Conservation (phyloP, 2,888 invertebrate genomes). For the Hirudinaria manillensis region DNA sequence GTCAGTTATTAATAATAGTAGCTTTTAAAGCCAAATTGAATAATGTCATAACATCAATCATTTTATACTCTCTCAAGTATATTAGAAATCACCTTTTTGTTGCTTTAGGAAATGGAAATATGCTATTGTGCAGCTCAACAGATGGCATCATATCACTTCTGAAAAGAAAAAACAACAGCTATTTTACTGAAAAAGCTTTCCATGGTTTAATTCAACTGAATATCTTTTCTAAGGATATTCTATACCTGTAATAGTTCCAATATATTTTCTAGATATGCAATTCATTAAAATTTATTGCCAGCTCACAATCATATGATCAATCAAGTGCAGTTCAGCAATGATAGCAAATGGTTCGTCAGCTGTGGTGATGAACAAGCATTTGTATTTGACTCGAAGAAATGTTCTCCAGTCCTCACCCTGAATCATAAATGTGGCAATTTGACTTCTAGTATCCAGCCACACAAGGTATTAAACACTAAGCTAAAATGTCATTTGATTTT, state of each 20-base stretch:
- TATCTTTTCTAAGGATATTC: neutral
- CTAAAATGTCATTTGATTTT: no score
- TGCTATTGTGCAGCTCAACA: neutral
- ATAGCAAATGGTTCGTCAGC: constrained; percentile 45
- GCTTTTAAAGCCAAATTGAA: no score
- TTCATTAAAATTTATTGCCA: constrained; percentile 16
- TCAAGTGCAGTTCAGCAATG: constrained; percentile 46
- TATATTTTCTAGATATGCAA: neutral
- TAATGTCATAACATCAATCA: no score
- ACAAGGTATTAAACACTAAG: no score
- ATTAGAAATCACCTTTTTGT: neutral
- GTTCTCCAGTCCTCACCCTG: neutral
- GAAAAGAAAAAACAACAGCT: neutral
- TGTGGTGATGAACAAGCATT: constrained; percentile 47
- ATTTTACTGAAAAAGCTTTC: constrained; percentile 6
- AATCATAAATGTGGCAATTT: neutral
- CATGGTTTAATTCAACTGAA: neutral
- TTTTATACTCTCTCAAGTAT: neutral
- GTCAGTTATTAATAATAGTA: no score
- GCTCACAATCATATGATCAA: constrained; percentile 50
- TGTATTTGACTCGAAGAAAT: constrained; percentile 38
- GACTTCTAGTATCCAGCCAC: no score
- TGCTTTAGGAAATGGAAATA: neutral
- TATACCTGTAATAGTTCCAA: constrained; percentile 1
- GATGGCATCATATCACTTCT: constrained; percentile 13